Base-by-base conservation (phyloP, 1,140 invertebrate species). In the Drosophila persimilis region DNA sequence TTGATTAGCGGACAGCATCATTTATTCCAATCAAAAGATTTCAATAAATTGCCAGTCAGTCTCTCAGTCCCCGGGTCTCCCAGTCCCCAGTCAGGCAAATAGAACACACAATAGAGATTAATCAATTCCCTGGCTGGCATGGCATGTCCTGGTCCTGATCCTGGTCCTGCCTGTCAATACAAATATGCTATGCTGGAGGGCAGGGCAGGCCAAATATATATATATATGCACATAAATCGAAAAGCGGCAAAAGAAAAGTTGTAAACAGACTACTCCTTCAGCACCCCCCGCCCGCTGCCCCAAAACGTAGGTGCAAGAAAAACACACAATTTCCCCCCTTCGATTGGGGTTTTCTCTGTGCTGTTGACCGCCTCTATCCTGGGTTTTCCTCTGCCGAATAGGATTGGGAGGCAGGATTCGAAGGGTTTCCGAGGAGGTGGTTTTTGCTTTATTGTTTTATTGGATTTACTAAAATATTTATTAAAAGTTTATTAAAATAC, bases 401-500 rank as follows among this genome's bases (percentile, higher is more conserved):
- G 5, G 24, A 26, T 26, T 26, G 24, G 3, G 0, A 26, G 24
- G 24, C 24, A 39, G 35, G 11, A 13, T 13, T 39, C 4, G 11
- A 2, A 4, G 9, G 11, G 5, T 4, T 2, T 13, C 35, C 35
- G 35, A 13, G 35, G 8, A 26, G 24, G 24, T 0, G 24, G 24
- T 52, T 56, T 64, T 55, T 51, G 44, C 47, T 67, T 63, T 73
- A 52, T 60, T 73, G 17, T 44, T 67, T 67, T 54, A 53, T 80
- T 66, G 54, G 57, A 79, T 88, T 81, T 83, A 80, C 83, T 86
- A 88, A 86, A 86, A 88, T 86, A 88, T 86, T 86, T 86, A 86
- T 86, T 88, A 86, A 86, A 86, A 86, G 78, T 86, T 88, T 88
- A 86, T 88, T 86, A 85, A 85, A 85, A 85, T 85, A 85, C 81